Evolutionary conservation across 2,797 vertebrate genomes (phyloP).

Genomic region (Spinus olivaceus): DNA sequence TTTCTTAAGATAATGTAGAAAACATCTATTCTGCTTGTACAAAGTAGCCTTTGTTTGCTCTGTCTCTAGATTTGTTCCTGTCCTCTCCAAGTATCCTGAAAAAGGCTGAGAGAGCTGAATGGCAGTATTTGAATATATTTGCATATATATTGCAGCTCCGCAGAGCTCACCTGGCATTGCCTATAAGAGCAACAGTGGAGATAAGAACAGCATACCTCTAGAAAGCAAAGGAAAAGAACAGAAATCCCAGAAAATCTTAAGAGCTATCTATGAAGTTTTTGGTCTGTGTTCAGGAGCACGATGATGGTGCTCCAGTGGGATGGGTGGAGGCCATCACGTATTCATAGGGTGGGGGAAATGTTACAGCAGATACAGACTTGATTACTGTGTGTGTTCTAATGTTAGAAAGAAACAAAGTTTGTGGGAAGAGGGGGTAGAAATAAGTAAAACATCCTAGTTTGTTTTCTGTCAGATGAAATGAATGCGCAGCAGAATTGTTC

Average conservation of each 20-base stretch:
- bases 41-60: background rate
- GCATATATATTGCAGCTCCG: background rate
- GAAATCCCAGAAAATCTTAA: background rate
- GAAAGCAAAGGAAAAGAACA: background rate
- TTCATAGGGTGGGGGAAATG: background rate
- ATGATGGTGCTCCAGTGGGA: background rate
- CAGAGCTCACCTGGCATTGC: background rate
- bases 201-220: background rate
- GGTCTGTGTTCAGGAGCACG: background rate
- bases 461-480: background rate
- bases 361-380: background rate
- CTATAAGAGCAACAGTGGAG: background rate
- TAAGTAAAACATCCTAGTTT: background rate
- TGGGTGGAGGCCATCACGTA: slow-evolving; percentile 1
- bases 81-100: background rate
- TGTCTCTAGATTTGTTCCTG: background rate
- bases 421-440: background rate
- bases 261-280: background rate
- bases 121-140: background rate
- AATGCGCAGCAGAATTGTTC: background rate
- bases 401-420: background rate
- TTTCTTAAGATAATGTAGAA: background rate
- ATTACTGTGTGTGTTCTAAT: background rate
- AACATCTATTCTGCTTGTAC: background rate
- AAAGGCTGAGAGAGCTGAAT: background rate